Conservation (phyloP, 2,113 vertebrate genomes). For the Herpailurus yagouaroundi region DNA sequence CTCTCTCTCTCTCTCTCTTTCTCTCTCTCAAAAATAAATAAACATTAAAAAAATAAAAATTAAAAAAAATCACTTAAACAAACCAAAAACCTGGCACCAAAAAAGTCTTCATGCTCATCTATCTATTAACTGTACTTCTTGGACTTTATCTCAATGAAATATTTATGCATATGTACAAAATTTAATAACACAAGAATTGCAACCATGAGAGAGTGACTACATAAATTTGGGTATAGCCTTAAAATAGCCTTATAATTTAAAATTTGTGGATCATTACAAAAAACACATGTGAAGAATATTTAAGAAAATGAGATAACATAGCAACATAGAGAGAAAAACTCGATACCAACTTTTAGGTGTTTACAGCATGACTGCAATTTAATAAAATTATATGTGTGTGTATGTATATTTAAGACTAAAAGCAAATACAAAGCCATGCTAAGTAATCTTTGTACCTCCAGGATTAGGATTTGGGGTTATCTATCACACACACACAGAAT, state of each 20-base stretch:
- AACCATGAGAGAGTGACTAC: background rate
- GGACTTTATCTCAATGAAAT: background rate
- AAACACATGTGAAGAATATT: background rate
- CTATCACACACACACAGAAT: background rate
- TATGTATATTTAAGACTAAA: background rate
- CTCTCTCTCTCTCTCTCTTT: too few species aligned
- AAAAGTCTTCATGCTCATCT: background rate
- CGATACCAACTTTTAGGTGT: background rate
- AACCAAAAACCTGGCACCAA: background rate
- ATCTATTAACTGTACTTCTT: background rate
- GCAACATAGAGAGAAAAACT: background rate
- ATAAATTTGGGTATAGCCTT: background rate
- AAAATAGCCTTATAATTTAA: background rate
- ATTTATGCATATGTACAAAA: background rate
- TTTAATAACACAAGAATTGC: background rate
- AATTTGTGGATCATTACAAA: background rate
- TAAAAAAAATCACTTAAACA: background rate
- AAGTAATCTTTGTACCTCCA: background rate
- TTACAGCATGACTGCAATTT: background rate
- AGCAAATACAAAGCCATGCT: background rate
- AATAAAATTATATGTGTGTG: background rate
- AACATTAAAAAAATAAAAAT: too few species aligned
- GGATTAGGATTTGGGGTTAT: background rate
- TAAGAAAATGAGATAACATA: background rate
- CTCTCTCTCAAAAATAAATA: too few species aligned